phyloP scores from a whole-genome alignment of 2,113 vertebrate genomes.

The Chaetodon trifascialis region DNA sequence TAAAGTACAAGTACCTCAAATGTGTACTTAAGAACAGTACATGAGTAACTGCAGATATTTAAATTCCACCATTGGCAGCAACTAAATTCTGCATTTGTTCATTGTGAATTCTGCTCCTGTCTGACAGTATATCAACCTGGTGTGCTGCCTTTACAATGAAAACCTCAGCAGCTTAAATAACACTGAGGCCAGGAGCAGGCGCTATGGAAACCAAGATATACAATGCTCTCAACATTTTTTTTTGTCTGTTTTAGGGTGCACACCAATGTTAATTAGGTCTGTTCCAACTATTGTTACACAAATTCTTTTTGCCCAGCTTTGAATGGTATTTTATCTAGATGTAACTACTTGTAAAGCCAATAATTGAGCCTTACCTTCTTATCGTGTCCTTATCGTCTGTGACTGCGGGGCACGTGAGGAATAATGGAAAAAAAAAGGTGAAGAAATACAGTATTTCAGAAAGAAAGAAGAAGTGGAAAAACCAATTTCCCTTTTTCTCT shows the following conservation, averaged over 20 bases:
- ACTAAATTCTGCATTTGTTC: background rate
- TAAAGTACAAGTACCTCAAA: background rate
- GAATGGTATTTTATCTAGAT: conserved; percentile 5
- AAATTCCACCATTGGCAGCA: background rate
- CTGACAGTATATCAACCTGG: conserved; percentile 5
- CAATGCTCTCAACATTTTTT: background rate
- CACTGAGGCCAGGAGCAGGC: conserved; percentile 11
- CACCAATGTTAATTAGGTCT: conserved; percentile 17
- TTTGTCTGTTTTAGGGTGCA: background rate
- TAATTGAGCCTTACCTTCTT: conserved; percentile 65
- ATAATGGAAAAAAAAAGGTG: background rate
- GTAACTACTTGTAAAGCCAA: background rate
- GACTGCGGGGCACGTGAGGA: background rate
- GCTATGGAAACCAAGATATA: conserved; percentile 27
- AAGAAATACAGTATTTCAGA: conserved; percentile 32
- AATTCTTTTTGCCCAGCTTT: background rate
- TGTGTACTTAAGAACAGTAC: background rate
- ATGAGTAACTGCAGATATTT: background rate
- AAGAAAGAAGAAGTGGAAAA: conserved; percentile 59
- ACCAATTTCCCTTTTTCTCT: conserved; percentile 28
- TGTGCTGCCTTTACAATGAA: conserved; percentile 28
- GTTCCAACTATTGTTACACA: background rate
- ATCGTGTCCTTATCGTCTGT: conserved; percentile 20
- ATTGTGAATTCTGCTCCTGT: background rate
- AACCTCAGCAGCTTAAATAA: conserved; percentile 23